Percentiles rank a stretch among this genome's conserved stretches.
Conservation (phyloP, 2,113 vertebrate species). For the Nesogale talazaci region DNA sequence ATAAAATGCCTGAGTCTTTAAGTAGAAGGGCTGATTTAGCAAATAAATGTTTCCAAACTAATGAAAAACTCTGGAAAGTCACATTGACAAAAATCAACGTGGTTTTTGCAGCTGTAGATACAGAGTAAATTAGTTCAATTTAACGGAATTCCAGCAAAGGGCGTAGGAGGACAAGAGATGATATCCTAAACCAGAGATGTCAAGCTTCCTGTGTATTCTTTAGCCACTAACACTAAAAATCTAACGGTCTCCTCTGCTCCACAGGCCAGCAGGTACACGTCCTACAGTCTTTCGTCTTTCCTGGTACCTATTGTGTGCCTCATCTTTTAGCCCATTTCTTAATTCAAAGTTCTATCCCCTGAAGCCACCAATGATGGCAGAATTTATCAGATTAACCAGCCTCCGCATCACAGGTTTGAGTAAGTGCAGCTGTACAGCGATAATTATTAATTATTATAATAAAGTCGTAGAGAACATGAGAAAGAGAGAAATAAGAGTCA, state of each 20-base stretch:
- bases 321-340: background rate
- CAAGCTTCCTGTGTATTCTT: background rate
- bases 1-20: slow-evolving; percentile 10
- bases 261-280: background rate
- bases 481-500: too few relatives aligned
- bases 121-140: background rate
- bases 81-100: slow-evolving; percentile 3
- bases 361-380: background rate
- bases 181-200: background rate
- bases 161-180: too few relatives aligned
- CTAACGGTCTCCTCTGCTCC: background rate
- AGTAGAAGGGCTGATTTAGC: slow-evolving; percentile 9
- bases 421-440: too few relatives aligned
- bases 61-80: background rate
- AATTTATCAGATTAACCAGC: too few relatives aligned
- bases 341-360: background rate
- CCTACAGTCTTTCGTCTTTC: background rate
- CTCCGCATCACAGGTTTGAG: too few relatives aligned
- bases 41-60: slow-evolving; percentile 22
- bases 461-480: too few relatives aligned
- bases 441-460: too few relatives aligned
- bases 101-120: background rate
- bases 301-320: background rate
- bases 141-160: background rate
- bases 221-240: background rate